Evolutionary conservation across 2,888 invertebrate species (phyloP).

Genomic region (Cerceris ruficornis): DNA sequence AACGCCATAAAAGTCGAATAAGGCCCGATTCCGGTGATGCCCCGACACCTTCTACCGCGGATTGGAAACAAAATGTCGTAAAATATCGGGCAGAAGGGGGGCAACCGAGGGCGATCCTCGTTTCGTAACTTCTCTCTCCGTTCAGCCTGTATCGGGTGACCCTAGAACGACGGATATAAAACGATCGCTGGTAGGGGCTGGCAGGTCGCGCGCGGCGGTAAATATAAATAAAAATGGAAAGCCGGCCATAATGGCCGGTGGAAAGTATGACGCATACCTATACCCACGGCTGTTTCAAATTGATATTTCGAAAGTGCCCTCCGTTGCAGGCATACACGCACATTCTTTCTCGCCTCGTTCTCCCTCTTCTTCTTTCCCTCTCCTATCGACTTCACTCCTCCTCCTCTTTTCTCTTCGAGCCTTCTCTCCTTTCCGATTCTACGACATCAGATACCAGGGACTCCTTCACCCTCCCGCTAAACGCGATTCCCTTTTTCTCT

Average conservation of each 20-base stretch:
- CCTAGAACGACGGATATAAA: constrained; percentile 58
- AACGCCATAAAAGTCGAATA: constrained; percentile 74
- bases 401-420: neutral
- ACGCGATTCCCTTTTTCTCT: constrained; percentile 1
- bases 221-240: constrained; percentile 81
- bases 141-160: constrained; percentile 40
- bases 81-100: constrained; percentile 66
- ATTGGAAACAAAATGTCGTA: constrained; percentile 79
- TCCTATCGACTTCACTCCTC: neutral
- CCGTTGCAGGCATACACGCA: constrained; percentile 38
- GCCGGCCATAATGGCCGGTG: constrained; percentile 79
- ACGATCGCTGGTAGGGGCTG: constrained; percentile 37
- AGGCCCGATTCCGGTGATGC: constrained; percentile 66
- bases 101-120: neutral
- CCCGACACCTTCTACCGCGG: constrained; percentile 59
- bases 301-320: constrained; percentile 75
- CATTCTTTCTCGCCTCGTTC: constrained; percentile 38
- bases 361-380: neutral
- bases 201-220: constrained; percentile 61
- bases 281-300: constrained; percentile 74
- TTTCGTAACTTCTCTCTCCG: neutral
- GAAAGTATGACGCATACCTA: constrained; percentile 79
- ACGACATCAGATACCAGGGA: constrained; percentile 12
- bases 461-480: neutral
- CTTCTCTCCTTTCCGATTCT: constrained; percentile 11